These are phyloP conservation scores for Zophobas atratus DNA, from an alignment of 1,140 invertebrate genomes.

Conservation along the genomic window DNA sequence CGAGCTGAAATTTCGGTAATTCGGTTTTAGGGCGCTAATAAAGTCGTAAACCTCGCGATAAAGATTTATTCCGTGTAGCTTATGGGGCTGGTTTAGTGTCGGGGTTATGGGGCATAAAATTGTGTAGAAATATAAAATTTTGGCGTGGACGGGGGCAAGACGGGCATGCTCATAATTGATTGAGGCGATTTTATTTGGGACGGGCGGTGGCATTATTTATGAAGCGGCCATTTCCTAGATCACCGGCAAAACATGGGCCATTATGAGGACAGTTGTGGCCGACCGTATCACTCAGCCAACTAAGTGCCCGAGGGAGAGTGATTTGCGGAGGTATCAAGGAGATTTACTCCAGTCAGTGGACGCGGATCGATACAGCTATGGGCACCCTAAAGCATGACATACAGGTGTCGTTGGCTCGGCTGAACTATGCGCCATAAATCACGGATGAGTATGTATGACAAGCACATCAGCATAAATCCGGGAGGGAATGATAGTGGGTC, in stretches of 20 bases:
- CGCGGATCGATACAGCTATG: conserved; percentile 30
- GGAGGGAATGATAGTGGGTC: too few species aligned
- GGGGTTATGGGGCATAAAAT: conserved; percentile 34
- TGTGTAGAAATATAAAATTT: conserved; percentile 38
- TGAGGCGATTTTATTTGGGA: conserved; percentile 49
- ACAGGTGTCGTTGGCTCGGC: conserved; percentile 6
- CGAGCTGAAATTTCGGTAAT: conserved; percentile 29
- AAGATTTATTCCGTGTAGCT: conserved; percentile 45
- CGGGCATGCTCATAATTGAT: conserved; percentile 31
- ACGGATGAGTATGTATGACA: too few species aligned
- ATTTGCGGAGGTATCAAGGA: conserved; percentile 47
- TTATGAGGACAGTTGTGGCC: conserved; percentile 56
- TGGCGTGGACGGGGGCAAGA: conserved; percentile 22
- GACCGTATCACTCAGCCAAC: conserved; percentile 49
- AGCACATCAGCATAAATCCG: too few species aligned
- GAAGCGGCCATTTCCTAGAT: conserved; percentile 62
- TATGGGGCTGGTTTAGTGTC: conserved; percentile 27
- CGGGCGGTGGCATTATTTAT: conserved; percentile 60
- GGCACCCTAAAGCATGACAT: conserved; percentile 10
- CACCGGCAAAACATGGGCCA: conserved; percentile 58
- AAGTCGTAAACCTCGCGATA: conserved; percentile 42
- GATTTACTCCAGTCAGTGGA: conserved; percentile 42
- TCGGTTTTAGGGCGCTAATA: conserved; percentile 45
- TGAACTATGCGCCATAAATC: background rate
- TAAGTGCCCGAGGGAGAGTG: conserved; percentile 51